Conservation (phyloP, 2,797 vertebrate species). For the Coluber constrictor region DNA sequence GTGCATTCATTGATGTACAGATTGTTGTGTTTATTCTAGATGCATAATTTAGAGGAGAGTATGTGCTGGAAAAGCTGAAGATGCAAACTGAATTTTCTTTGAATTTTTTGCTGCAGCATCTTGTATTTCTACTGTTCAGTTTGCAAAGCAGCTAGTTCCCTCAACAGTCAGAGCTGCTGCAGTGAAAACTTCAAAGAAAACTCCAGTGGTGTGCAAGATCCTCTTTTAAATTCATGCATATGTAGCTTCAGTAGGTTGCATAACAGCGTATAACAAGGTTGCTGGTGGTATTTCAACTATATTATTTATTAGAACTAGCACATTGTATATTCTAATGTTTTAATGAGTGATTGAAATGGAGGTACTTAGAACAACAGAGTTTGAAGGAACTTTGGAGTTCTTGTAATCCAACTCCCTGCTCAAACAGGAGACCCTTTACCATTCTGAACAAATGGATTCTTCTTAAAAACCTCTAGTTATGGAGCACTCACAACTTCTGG, state of each 20-base stretch:
- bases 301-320: neutral
- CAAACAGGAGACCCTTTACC: neutral
- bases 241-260: neutral
- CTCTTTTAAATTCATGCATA: neutral
- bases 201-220: neutral
- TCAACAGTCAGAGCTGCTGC: neutral
- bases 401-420: neutral
- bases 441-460: neutral
- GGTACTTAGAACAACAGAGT: neutral
- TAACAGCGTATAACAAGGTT: neutral
- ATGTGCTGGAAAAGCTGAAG: neutral
- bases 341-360: neutral
- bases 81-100: neutral
- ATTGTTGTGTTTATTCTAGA: neutral
- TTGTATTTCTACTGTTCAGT: neutral
- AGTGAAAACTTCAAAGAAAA: neutral
- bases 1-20: neutral
- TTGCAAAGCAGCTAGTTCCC: conserved; percentile 3
- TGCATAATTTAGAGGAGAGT: neutral
- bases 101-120: neutral
- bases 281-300: neutral
- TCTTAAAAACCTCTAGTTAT: neutral
- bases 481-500: neutral
- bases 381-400: neutral
- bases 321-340: neutral